phyloP scores from a whole-genome alignment of 2,113 vertebrate genomes.

The Uria aalge region DNA sequence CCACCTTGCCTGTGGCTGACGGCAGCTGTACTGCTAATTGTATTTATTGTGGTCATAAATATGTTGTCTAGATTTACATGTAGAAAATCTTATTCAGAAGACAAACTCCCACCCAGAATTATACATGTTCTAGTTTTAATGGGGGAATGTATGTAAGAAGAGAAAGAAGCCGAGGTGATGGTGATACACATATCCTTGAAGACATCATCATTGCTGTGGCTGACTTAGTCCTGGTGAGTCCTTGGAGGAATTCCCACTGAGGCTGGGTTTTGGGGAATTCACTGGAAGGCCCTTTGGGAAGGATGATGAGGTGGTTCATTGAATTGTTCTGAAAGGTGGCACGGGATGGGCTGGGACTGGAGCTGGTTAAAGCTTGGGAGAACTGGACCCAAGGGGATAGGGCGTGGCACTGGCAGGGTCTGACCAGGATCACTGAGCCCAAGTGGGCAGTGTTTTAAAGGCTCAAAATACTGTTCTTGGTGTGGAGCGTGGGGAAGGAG shows the following conservation, averaged over 20 bases:
- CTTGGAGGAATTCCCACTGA: not conserved
- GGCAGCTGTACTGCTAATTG: rapidly evolving
- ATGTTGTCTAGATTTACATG: not conserved
- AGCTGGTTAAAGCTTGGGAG: not conserved
- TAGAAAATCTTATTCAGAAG: not conserved
- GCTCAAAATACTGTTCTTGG: not conserved
- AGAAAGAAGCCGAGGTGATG: not conserved
- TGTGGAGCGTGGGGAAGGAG: not conserved
- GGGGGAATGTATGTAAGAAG: not conserved
- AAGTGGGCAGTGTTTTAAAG: rapidly evolving
- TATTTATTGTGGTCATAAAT: not conserved
- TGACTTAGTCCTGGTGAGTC: not conserved
- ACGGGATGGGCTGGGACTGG: not conserved
- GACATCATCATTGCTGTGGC: rapidly evolving
- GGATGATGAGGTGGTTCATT: not conserved
- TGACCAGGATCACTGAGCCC: not conserved
- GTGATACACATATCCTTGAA: not conserved
- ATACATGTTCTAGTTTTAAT: not conserved
- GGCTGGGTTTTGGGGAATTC: not conserved
- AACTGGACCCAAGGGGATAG: not conserved
- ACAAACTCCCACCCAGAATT: not conserved
- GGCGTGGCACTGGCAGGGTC: not conserved
- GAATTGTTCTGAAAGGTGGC: not conserved
- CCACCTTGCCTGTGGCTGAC: not conserved
- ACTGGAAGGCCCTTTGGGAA: not conserved